Conservation (phyloP, 2,888 invertebrate species). For the Tuberolachnus salignus region DNA sequence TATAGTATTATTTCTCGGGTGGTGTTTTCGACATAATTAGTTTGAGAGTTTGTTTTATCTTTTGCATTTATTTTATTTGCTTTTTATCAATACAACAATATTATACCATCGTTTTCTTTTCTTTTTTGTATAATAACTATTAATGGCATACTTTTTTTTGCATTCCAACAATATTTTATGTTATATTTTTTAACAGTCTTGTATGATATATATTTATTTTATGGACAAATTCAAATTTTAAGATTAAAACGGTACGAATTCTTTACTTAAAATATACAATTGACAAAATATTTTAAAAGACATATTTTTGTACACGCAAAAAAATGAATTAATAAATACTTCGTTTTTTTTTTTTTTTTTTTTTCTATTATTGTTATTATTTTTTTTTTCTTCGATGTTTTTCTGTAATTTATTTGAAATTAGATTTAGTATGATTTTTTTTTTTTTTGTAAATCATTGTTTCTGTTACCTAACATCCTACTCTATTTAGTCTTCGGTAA, state of each 20-base stretch:
- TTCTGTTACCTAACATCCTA: slow-evolving; percentile 33
- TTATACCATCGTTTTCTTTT: slow-evolving; percentile 15
- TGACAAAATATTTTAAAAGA: slow-evolving; percentile 46
- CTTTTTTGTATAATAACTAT: slow-evolving; percentile 3
- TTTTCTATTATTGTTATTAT: slow-evolving; percentile 43
- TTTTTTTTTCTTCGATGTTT: slow-evolving; percentile 5
- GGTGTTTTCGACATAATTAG: slow-evolving; percentile 14
- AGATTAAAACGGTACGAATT: slow-evolving; percentile 43
- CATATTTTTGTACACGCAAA: slow-evolving; percentile 40
- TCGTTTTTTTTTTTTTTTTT: slow-evolving; percentile 30
- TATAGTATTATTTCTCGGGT: neutral
- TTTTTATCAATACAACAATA: slow-evolving; percentile 17
- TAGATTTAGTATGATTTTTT: slow-evolving; percentile 23
- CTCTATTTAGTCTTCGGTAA: slow-evolving; percentile 34
- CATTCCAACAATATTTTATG: slow-evolving; percentile 41
- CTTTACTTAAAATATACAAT: slow-evolving; percentile 13
- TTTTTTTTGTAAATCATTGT: slow-evolving; percentile 36
- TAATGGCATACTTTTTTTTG: slow-evolving; percentile 35
- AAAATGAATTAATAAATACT: slow-evolving; percentile 12
- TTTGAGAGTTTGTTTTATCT: slow-evolving; percentile 21
- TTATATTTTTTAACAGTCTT: slow-evolving; percentile 10
- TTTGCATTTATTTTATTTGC: slow-evolving; percentile 46
- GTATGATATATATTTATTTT: neutral
- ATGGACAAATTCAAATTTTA: slow-evolving; percentile 28
- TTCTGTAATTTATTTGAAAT: slow-evolving; percentile 39